Base-by-base conservation (phyloP, 2,888 invertebrate species). In the Axea sp. region DNA sequence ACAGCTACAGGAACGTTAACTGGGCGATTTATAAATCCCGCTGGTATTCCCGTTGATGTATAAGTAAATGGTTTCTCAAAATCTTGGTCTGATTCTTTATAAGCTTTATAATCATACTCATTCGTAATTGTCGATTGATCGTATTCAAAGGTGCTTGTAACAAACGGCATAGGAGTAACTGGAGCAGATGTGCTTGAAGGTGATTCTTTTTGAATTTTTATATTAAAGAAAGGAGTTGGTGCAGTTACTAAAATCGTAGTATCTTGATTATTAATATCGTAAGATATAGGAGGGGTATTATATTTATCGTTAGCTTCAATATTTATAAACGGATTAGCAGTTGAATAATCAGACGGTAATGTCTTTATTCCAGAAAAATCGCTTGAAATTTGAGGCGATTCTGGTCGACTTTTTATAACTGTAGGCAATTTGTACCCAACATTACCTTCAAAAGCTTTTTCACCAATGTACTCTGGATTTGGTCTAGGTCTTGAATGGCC, bases 401-500 rank as follows among this genome's bases (percentile, higher is more conserved):
- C n/a, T n/a, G n/a, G n/a, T n/a, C n/a, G n/a, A n/a, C n/a, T n/a
- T n/a, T n/a, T 62, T 3, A 55, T 3, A 28, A 60, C 59, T 5
- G 67, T 77, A 1, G 81, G 76, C 0, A 75, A 49, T 14, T 80
- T 77, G 9, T 78, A 79, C 1, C 80, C 83, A 6, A 80, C 71
- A 26, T 75, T 80, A 0, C 83, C 80, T 24, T 78, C 78, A 39
- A 86, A 86, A 1, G 86, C 85, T 30, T 85, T 82, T 14, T 79
- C 82, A 1, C 86, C 87, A 26, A 87, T 87, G 2, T 81, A 73
- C 0, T 85, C 80, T 6, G 80, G 76, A 62, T 79, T 77, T 0
- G 78, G 76, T 19, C 76, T 73, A 0, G 83, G 81, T 33, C 79
- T 76, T 0, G 77, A 71, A 7, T 37, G 60, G 5, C 79, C 75